phyloP scores from a whole-genome alignment of 2,888 invertebrate species.

The Noctuana brunneofusca region DNA sequence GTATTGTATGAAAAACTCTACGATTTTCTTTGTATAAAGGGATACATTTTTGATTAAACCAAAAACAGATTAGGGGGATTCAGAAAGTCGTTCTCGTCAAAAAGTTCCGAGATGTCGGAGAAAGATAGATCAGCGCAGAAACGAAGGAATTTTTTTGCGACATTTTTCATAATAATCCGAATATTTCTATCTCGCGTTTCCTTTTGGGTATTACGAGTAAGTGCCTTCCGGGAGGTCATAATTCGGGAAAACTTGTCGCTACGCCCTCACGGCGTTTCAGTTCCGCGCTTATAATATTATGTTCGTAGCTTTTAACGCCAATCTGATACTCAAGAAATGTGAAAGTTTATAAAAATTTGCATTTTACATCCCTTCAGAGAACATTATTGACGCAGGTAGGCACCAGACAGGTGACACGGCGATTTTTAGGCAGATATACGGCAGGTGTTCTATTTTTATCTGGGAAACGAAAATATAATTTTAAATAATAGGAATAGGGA shows the following conservation, averaged over 20 bases:
- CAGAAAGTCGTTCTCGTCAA: not conserved
- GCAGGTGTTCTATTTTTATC: no score
- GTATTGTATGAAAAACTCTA: no score
- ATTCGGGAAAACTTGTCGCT: slow-evolving; percentile 12
- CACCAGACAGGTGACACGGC: no score
- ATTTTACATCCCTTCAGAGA: not conserved
- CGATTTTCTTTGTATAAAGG: no score
- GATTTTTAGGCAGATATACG: no score
- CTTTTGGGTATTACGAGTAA: not conserved
- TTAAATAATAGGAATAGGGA: no score
- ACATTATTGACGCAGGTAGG: not conserved
- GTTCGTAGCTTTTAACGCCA: not conserved
- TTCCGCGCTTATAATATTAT: slow-evolving; percentile 1
- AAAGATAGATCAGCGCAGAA: slow-evolving; percentile 13
- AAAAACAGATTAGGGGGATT: not conserved
- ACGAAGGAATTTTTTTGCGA: slow-evolving; percentile 7
- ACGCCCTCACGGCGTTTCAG: slow-evolving; percentile 3
- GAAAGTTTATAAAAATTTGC: not conserved
- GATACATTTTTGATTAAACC: not conserved
- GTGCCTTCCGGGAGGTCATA: slow-evolving; percentile 11
- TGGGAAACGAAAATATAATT: no score
- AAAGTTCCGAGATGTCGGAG: not conserved
- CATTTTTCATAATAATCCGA: slow-evolving; percentile 10
- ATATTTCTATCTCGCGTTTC: slow-evolving; percentile 23
- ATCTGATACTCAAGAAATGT: not conserved